phyloP scores from a whole-genome alignment of 2,797 vertebrate species.

The Aulostomus chinensis region DNA sequence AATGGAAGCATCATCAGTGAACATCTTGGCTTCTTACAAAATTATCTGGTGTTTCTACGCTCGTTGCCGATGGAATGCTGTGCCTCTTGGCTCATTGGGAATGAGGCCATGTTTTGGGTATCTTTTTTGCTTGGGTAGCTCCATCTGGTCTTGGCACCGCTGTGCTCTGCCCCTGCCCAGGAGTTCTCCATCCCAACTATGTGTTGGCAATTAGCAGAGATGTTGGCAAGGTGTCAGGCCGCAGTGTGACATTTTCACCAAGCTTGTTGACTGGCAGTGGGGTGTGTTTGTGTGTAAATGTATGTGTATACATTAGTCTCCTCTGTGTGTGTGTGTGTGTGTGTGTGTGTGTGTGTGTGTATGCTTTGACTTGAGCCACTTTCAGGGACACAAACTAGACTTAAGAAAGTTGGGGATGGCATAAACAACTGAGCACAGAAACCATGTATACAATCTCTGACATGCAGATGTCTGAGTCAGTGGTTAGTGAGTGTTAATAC shows the following conservation, averaged over 20 bases:
- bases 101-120: slow-evolving; percentile 66
- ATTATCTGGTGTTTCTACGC: slow-evolving; percentile 48
- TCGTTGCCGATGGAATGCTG: slow-evolving; percentile 61
- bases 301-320: slow-evolving; percentile 30
- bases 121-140: slow-evolving; percentile 72
- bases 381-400: no score
- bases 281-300: slow-evolving; percentile 20
- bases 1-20: slow-evolving; percentile 37
- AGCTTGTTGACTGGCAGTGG: slow-evolving; percentile 60
- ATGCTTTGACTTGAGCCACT: no score
- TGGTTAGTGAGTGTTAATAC: no score
- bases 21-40: slow-evolving; percentile 43
- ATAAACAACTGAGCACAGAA: no score
- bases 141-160: slow-evolving; percentile 75
- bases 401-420: no score
- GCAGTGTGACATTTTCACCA: slow-evolving; percentile 67
- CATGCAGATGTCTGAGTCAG: no score
- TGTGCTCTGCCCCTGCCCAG: slow-evolving; percentile 72
- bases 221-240: slow-evolving; percentile 66
- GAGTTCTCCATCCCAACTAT: slow-evolving; percentile 76
- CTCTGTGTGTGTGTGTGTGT: neutral
- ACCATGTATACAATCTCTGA: no score
- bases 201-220: slow-evolving; percentile 79
- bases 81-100: slow-evolving; percentile 68
- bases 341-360: slow-evolving; percentile 10